phyloP scores from a whole-genome alignment of 2,888 invertebrate species.

The Camponotus fellah region DNA sequence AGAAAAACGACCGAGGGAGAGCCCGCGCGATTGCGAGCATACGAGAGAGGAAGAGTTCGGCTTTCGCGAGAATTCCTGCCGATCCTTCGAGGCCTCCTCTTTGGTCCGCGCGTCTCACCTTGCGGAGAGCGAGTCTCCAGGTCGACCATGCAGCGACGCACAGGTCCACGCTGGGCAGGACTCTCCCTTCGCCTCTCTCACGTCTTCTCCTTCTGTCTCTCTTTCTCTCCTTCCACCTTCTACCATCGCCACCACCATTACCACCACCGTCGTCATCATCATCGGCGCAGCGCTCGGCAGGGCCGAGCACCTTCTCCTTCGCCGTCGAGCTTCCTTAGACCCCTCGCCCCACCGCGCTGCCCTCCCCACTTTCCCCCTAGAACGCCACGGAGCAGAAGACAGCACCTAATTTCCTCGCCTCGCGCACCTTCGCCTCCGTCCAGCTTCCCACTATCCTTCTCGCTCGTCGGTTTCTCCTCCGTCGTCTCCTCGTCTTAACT shows the following conservation, averaged over 20 bases:
- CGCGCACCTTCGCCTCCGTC: slow-evolving; percentile 46
- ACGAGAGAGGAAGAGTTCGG: slow-evolving; percentile 72
- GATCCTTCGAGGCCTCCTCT: slow-evolving; percentile 75
- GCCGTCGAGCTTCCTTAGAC: slow-evolving; percentile 66
- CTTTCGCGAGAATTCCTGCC: slow-evolving; percentile 76
- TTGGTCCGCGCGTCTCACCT: slow-evolving; percentile 85
- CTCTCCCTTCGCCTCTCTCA: slow-evolving; percentile 70
- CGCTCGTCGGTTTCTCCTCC: slow-evolving; percentile 11
- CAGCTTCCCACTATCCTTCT: slow-evolving; percentile 59
- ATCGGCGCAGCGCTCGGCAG: slow-evolving; percentile 25
- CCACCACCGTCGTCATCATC: slow-evolving; percentile 66
- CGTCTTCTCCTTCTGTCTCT: slow-evolving; percentile 64
- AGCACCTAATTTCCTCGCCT: slow-evolving; percentile 58
- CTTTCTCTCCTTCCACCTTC: slow-evolving; percentile 71
- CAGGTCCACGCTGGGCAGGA: slow-evolving; percentile 83
- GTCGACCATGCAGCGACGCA: slow-evolving; percentile 83
- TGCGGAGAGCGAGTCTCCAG: slow-evolving; percentile 85
- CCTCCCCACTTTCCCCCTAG: slow-evolving; percentile 27
- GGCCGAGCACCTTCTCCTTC: slow-evolving; percentile 63
- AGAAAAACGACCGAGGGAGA: slow-evolving; percentile 1
- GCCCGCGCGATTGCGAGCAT: slow-evolving; percentile 58
- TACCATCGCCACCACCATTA: slow-evolving; percentile 56
- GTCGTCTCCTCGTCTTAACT: slow-evolving; percentile 60
- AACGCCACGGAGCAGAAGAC: slow-evolving; percentile 64
- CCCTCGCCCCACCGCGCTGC: slow-evolving; percentile 53